A percentile compares a stretch with the other conserved stretches of the same genome.
phyloP scores from a whole-genome alignment of 1,140 invertebrate species.

The Zeugodacus cucurbitae region DNA sequence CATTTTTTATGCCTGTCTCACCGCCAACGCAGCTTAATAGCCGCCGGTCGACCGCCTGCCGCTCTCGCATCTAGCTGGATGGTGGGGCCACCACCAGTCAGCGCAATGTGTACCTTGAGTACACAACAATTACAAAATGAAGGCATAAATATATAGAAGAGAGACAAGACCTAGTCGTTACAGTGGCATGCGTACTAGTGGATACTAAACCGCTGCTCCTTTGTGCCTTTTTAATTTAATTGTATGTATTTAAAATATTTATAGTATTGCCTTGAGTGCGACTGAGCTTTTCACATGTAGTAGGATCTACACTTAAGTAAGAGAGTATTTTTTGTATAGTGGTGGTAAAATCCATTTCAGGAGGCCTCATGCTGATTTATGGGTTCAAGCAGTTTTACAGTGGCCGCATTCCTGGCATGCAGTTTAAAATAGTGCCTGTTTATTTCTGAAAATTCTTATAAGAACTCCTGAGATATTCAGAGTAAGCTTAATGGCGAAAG shows the following conservation, averaged over 20 bases:
- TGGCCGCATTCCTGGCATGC: too few relatives aligned
- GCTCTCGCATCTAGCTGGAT: background rate
- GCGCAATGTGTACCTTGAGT: background rate
- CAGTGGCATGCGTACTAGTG: background rate
- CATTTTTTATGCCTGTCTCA: background rate
- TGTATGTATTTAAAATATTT: too few relatives aligned
- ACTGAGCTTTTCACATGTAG: background rate
- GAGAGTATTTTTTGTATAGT: too few relatives aligned
- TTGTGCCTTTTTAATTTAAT: background rate
- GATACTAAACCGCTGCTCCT: background rate
- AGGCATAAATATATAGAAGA: background rate
- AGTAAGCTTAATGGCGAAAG: too few relatives aligned
- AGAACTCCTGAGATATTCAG: too few relatives aligned
- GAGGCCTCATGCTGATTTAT: too few relatives aligned
- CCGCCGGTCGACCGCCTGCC: background rate
- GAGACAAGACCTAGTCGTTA: constrained; percentile 2
- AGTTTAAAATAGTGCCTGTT: too few relatives aligned
- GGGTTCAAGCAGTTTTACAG: too few relatives aligned
- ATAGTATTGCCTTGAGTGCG: too few relatives aligned
- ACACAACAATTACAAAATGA: background rate
- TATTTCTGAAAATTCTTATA: too few relatives aligned
- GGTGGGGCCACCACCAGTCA: background rate
- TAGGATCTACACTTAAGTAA: background rate
- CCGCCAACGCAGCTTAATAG: background rate
- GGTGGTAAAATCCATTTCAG: too few relatives aligned